Conservation (phyloP, 2,113 vertebrate genomes). For the Nycticryphes semicollaris region DNA sequence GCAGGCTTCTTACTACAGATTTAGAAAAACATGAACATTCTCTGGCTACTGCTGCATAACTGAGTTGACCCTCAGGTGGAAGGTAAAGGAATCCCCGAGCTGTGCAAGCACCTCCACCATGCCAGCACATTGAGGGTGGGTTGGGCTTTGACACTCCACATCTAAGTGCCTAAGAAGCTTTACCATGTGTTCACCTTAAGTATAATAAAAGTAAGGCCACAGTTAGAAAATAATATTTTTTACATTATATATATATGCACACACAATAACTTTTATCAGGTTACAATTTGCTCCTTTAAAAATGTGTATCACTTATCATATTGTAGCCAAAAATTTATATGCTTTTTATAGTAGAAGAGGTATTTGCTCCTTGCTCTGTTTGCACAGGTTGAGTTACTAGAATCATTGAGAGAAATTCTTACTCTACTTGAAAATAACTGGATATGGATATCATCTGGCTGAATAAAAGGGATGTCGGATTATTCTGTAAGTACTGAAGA, state of each 20-base stretch:
- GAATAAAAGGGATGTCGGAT: conserved; percentile 32
- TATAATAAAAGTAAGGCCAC: not conserved
- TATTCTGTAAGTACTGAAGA: not conserved
- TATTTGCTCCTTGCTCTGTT: not conserved
- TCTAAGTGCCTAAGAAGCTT: not conserved
- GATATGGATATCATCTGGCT: not conserved
- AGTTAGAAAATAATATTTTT: not conserved
- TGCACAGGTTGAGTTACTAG: not conserved
- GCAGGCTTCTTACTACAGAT: not conserved
- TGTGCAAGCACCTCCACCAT: not conserved
- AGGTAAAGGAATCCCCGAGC: not conserved
- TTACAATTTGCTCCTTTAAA: not conserved
- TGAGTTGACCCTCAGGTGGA: not conserved
- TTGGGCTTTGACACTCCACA: not conserved
- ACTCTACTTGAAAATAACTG: not conserved
- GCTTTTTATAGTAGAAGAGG: not conserved
- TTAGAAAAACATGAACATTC: not conserved
- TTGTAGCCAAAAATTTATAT: not conserved
- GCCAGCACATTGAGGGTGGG: not conserved
- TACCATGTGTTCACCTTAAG: not conserved
- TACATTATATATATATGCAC: not conserved
- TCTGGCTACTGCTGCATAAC: not conserved
- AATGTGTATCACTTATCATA: not conserved
- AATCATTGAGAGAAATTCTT: not conserved
- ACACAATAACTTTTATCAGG: not conserved